phyloP scores from a whole-genome alignment of 2,888 invertebrate genomes.

The Heliconius ismenius region DNA sequence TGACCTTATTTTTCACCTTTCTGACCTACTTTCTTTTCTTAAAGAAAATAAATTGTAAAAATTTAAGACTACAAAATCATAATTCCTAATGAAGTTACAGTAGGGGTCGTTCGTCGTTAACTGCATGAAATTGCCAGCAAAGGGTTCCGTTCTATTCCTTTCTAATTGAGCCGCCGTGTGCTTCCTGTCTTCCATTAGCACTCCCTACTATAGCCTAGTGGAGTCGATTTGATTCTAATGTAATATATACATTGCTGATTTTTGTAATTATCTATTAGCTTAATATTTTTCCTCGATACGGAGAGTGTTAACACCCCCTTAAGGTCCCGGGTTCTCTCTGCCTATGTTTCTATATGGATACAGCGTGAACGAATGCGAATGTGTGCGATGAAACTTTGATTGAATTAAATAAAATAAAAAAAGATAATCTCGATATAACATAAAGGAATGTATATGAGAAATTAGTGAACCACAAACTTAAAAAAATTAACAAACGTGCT shows the following conservation, averaged over 20 bases:
- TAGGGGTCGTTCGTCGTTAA: constrained; percentile 62
- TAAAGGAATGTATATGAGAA: too few relatives aligned
- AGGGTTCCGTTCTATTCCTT: constrained; percentile 68
- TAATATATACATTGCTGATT: constrained; percentile 33
- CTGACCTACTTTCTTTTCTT: not conserved
- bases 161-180: constrained; percentile 74
- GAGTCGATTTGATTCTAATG: constrained; percentile 18
- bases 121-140: constrained; percentile 73
- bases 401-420: too few relatives aligned
- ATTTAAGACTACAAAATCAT: constrained; percentile 25
- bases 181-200: constrained; percentile 69
- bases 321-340: too few relatives aligned
- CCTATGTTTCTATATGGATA: too few relatives aligned
- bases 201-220: constrained; percentile 48
- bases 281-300: not conserved
- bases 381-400: too few relatives aligned
- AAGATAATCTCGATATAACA: too few relatives aligned
- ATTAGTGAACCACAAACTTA: too few relatives aligned
- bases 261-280: not conserved
- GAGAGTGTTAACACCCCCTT: too few relatives aligned
- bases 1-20: too few relatives aligned
- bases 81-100: constrained; percentile 42
- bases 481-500: too few relatives aligned
- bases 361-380: too few relatives aligned
- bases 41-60: constrained; percentile 19